Conservation (phyloP, 2,797 vertebrate genomes). For the Neostethus bicornis region DNA sequence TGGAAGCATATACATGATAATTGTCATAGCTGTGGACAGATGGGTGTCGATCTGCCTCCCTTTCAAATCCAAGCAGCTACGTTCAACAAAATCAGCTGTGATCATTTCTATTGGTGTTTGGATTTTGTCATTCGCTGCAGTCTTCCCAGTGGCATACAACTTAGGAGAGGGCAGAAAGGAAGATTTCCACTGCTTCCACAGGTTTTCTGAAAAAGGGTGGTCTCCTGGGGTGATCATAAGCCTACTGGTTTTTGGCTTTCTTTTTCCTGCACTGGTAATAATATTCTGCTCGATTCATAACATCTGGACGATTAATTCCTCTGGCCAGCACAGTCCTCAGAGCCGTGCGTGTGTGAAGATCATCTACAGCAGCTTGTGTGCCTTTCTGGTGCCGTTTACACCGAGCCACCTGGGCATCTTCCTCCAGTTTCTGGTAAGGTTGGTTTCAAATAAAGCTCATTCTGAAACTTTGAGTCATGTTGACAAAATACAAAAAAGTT, state of each 20-base stretch:
- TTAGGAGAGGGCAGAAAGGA: conserved; percentile 6
- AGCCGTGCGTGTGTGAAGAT: conserved; percentile 78
- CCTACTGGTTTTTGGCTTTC: conserved; percentile 86
- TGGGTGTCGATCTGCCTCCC: conserved; percentile 86
- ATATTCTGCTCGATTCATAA: conserved; percentile 81
- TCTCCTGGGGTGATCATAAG: conserved; percentile 70
- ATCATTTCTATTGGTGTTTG: conserved; percentile 80
- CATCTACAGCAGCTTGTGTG: conserved; percentile 82
- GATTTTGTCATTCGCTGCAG: conserved; percentile 69
- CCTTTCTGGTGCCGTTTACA: conserved; percentile 90
- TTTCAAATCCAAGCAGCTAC: conserved; percentile 73
- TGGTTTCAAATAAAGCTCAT: not conserved
- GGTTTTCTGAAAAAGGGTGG: conserved; percentile 81
- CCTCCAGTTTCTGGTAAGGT: conserved; percentile 87
- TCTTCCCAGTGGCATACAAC: conserved; percentile 67
- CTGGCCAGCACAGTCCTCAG: conserved; percentile 33
- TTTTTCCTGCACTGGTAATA: conserved; percentile 80
- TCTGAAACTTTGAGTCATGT: not conserved
- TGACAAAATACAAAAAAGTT: not conserved
- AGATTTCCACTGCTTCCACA: conserved; percentile 80
- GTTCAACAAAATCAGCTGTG: conserved; percentile 78
- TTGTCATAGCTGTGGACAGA: conserved; percentile 87
- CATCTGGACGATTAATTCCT: conserved; percentile 75
- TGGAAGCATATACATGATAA: conserved; percentile 88
- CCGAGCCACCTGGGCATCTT: conserved; percentile 86